phyloP scores from a whole-genome alignment of 1,140 invertebrate genomes.

The Neomicropteryx cornuta region DNA sequence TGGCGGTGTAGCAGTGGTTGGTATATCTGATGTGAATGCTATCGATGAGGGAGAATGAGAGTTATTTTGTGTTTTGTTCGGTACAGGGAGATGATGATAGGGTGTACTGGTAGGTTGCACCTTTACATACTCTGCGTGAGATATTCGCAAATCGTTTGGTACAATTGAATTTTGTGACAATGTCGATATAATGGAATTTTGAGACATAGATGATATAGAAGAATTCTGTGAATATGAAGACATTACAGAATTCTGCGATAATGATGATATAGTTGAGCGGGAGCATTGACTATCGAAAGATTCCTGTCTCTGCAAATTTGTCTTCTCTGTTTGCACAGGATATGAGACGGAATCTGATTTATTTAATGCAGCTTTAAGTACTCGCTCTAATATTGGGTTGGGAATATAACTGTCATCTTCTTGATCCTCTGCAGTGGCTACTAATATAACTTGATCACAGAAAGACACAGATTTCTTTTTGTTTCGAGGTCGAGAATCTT shows the following conservation, averaged over 20 bases:
- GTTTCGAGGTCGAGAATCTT: slow-evolving; percentile 37
- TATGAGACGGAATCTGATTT: slow-evolving; percentile 52
- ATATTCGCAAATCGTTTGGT: slow-evolving; percentile 39
- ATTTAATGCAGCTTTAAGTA: slow-evolving; percentile 68
- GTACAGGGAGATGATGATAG: slow-evolving; percentile 22
- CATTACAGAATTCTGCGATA: slow-evolving; percentile 24
- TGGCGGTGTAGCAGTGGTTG: too few relatives aligned
- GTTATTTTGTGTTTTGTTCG: slow-evolving; percentile 20
- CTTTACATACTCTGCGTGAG: slow-evolving; percentile 30
- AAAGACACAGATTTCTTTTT: slow-evolving; percentile 92
- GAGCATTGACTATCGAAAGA: slow-evolving; percentile 42
- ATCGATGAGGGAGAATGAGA: slow-evolving; percentile 12
- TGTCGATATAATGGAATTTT: too few relatives aligned
- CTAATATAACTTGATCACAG: slow-evolving; percentile 84
- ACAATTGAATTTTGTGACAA: slow-evolving; percentile 25
- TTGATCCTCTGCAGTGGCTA: slow-evolving; percentile 83
- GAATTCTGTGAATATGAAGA: too few relatives aligned
- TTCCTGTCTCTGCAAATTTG: slow-evolving; percentile 33
- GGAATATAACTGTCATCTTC: slow-evolving; percentile 84
- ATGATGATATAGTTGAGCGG: slow-evolving; percentile 33
- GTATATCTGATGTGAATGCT: slow-evolving; percentile 13
- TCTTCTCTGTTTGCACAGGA: slow-evolving; percentile 31
- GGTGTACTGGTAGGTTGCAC: slow-evolving; percentile 5
- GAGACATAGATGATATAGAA: too few relatives aligned
- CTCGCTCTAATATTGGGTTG: slow-evolving; percentile 80